These are phyloP conservation scores for Hetaerina americana DNA, from an alignment of 1,140 invertebrate genomes.

Conservation along the genomic window DNA sequence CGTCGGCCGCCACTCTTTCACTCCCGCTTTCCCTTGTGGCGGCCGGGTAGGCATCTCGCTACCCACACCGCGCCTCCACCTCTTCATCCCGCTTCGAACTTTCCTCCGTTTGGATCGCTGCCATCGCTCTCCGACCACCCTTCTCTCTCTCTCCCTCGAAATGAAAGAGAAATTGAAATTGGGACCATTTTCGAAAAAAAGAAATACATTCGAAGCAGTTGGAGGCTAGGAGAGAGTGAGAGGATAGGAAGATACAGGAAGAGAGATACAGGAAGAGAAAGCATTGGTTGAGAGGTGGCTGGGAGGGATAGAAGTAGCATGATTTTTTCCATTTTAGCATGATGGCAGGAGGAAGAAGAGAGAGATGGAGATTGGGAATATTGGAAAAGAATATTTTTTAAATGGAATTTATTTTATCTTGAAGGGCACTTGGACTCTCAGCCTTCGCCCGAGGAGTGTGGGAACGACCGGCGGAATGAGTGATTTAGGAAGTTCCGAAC, in stretches of 20 bases:
- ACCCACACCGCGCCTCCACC: too few species aligned
- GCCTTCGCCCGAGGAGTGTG: neutral
- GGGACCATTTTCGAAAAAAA: neutral
- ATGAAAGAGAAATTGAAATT: neutral
- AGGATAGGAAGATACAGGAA: too few species aligned
- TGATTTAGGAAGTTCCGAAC: neutral
- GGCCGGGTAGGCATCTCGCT: neutral
- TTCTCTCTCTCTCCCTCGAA: too few species aligned
- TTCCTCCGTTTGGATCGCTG: neutral
- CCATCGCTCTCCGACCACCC: neutral
- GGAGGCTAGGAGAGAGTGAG: neutral
- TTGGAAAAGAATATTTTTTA: too few species aligned
- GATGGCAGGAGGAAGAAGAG: neutral
- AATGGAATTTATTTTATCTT: neutral
- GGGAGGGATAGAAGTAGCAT: too few species aligned
- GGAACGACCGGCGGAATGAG: neutral
- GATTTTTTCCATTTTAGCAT: neutral
- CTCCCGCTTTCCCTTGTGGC: neutral
- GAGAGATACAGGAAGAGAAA: too few species aligned
- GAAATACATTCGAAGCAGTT: too few species aligned
- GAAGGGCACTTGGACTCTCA: neutral
- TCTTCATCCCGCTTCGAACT: too few species aligned
- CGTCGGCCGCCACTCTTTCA: neutral
- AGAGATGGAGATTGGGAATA: neutral
- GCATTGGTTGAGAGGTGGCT: too few species aligned